phyloP scores from a whole-genome alignment of 2,113 vertebrate species.

The Pangasianodon gigas region DNA sequence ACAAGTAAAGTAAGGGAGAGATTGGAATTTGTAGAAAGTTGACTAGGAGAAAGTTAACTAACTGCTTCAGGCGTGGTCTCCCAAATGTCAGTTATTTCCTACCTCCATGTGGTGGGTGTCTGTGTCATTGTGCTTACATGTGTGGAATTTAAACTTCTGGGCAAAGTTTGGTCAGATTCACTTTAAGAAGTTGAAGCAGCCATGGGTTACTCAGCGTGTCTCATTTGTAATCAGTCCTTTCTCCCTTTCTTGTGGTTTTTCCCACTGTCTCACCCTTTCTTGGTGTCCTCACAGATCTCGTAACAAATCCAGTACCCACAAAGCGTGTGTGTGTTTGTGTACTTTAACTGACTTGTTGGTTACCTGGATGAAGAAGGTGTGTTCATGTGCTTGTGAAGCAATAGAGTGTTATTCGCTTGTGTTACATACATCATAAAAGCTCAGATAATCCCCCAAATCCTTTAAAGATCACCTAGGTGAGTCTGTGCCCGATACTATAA shows the following conservation, averaged over 20 bases:
- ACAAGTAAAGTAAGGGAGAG: background rate
- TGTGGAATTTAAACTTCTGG: background rate
- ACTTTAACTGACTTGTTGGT: background rate
- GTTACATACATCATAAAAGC: slow-evolving; percentile 29
- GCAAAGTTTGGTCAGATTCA: background rate
- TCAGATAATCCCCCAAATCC: slow-evolving; percentile 3
- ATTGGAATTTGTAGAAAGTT: background rate
- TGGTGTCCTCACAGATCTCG: background rate
- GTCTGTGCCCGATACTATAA: background rate
- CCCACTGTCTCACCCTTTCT: background rate
- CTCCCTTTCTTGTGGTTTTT: background rate
- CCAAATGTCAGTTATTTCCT: background rate
- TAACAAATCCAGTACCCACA: background rate
- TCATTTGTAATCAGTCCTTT: background rate
- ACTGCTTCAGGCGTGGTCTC: background rate
- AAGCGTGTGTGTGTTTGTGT: background rate
- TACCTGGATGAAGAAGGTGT: background rate
- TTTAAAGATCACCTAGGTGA: slow-evolving; percentile 5
- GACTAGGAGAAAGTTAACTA: background rate
- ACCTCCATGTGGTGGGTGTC: background rate
- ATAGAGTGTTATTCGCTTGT: background rate
- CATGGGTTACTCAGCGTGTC: background rate
- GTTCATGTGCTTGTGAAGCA: background rate
- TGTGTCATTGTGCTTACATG: background rate
- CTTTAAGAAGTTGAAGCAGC: background rate